Evolutionary conservation across 2,888 invertebrate species (phyloP).

Genomic region (Synanthedon vespiformis): DNA sequence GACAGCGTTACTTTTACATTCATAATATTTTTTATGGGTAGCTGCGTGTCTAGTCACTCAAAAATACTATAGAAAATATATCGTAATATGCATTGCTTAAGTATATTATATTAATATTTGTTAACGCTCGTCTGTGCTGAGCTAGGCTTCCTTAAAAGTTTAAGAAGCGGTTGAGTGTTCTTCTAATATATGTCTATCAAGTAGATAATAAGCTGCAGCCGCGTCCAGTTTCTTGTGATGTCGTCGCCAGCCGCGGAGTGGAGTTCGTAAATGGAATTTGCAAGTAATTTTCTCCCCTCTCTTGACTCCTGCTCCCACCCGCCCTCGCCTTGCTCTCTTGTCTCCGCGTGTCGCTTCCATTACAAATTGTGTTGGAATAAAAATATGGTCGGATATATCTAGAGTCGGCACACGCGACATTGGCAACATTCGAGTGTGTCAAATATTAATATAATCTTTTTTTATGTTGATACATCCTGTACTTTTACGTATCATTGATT

Average conservation of each 20-base stretch:
- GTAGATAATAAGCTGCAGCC: not conserved
- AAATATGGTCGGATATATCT: constrained; percentile 45
- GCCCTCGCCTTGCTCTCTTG: constrained; percentile 56
- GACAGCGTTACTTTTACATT: no score
- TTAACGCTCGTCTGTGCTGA: no score
- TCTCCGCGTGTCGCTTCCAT: constrained; percentile 68
- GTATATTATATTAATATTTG: no score
- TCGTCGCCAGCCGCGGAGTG: constrained; percentile 28
- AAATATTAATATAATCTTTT: not conserved
- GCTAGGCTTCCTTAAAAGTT: no score
- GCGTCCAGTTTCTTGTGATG: not conserved
- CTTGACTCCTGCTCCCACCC: constrained; percentile 20
- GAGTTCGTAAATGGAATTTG: constrained; percentile 68
- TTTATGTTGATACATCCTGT: not conserved
- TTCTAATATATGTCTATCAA: not conserved
- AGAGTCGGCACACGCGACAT: constrained; percentile 23
- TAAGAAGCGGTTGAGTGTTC: not conserved
- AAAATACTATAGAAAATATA: no score
- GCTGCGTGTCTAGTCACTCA: no score
- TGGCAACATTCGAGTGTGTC: not conserved
- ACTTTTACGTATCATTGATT: not conserved
- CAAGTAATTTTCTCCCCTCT: constrained; percentile 61
- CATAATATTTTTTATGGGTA: no score
- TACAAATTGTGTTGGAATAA: constrained; percentile 70
- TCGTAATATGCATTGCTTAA: no score